Percentiles rank a stretch among this genome's conserved stretches.
Conservation (phyloP, 37 sponge, comb jelly and placozoan genomes). For the Cladorhizidae sp. region DNA sequence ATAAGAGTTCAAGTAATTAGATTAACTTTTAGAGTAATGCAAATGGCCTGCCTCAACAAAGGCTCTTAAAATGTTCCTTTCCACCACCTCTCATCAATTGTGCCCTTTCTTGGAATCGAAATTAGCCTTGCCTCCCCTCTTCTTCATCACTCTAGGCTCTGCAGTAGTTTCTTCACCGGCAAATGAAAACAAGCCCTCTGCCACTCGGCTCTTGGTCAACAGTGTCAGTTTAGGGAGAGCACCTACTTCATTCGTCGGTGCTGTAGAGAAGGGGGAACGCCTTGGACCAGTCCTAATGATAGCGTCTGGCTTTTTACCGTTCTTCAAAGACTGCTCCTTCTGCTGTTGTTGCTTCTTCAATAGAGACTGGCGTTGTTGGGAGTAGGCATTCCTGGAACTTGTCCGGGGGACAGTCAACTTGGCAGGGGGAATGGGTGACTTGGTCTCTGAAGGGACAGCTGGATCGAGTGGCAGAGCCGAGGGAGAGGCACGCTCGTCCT, state of each 20-base stretch:
- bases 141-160: too few relatives aligned
- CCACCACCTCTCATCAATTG: conserved; percentile 13
- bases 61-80: neutral
- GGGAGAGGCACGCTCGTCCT: neutral
- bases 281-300: neutral
- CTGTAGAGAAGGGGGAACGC: neutral
- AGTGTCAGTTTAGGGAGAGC: too few relatives aligned
- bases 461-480: neutral
- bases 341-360: conserved; percentile 22
- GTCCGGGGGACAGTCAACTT: neutral
- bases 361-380: neutral
- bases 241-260: too few relatives aligned
- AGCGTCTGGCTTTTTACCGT: neutral
- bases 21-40: conserved; percentile 1
- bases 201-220: too few relatives aligned
- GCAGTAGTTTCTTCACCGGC: too few relatives aligned
- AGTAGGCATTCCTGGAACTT: conserved; percentile 24
- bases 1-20: conserved; percentile 3
- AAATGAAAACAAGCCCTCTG: too few relatives aligned
- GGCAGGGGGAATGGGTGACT: neutral
- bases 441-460: neutral
- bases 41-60: neutral
- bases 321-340: conserved; percentile 5
- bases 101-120: neutral
- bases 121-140: neutral